Percentiles rank a stretch among this genome's conserved stretches.
Conservation (phyloP, 1,140 invertebrate genomes). For the Helicorthomorpha holstii region DNA sequence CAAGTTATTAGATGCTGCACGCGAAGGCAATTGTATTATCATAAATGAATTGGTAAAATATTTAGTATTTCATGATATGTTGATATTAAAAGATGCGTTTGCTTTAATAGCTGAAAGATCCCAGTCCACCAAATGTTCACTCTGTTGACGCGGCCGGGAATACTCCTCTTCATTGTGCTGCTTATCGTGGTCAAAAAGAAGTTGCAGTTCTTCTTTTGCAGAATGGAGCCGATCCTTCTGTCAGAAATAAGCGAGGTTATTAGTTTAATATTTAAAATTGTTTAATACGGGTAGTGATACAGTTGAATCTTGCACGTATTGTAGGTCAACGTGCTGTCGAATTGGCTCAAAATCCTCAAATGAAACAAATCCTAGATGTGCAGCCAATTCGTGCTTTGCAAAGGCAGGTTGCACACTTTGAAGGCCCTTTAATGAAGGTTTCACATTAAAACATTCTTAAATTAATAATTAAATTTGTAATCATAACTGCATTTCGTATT, state of each 20-base stretch:
- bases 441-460: neutral
- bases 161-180: constrained; percentile 45
- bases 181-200: constrained; percentile 43
- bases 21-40: constrained; percentile 35
- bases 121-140: constrained; percentile 27
- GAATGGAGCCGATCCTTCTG: constrained; percentile 30
- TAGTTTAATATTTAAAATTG: constrained; percentile 9
- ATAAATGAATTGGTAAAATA: constrained; percentile 35
- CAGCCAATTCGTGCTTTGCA: constrained; percentile 38
- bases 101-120: constrained; percentile 20
- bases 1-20: constrained; percentile 37
- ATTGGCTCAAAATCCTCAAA: constrained; percentile 37
- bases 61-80: neutral
- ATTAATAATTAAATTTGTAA: neutral
- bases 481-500: neutral
- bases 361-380: constrained; percentile 46
- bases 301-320: constrained; percentile 5
- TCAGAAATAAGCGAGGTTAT: constrained; percentile 28
- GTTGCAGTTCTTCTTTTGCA: constrained; percentile 45
- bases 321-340: constrained; percentile 42
- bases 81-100: neutral
- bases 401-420: constrained; percentile 37
- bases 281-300: constrained; percentile 4
- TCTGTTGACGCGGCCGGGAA: constrained; percentile 39
- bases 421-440: constrained; percentile 42